Base-by-base conservation (phyloP, 2,888 invertebrate species). In the Apoda limacodes region DNA sequence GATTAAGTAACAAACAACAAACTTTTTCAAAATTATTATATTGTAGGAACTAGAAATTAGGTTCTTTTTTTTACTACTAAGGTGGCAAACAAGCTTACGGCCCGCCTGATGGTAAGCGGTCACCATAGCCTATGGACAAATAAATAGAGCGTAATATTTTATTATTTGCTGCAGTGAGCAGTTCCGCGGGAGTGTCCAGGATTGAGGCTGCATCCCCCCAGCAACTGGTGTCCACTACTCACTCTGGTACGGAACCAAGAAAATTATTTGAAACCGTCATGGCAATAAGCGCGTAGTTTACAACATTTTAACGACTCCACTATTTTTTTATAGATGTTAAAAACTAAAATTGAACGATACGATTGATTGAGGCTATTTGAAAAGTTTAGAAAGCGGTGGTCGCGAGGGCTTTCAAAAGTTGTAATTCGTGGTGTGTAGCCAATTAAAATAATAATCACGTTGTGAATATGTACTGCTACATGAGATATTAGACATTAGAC, bases 151-250 rank as follows among this genome's bases (percentile, higher is more conserved):
- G 17, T 6, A 17, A 17, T 5, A 17, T 6, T 6, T 17, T 17
- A 7, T 6, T 20, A 5, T 1, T 33, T 6, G 21, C 19, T 13
- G 0, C 54, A 70, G 70, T 66, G 21, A 65, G 62, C 58, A 68
- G 70, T 29, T 62, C 63, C 0, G 10, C 46, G 30, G 13, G 36
- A 43, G 7, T 37, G 11, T 23, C 46, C 37, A 40, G 48, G 2
- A 37, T 46, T 0, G 68, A 66, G 6, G 61, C 67, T 0, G 46
- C 70, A 0, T 70, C 72, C 0, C 72, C 72, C 0, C 60, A 60
- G 20, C 65, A 60, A 1, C 63, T 60, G 25, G 72, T 72, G 28
- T 48, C 65, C 34, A 72, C 74, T 9, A 74, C 74, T 2, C 71
- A 72, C 11, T 57, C 67, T 21, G 71, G 74, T 68, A 37, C 13